Percentiles rank a stretch among this genome's conserved stretches.
phyloP scores from a whole-genome alignment of 2,797 vertebrate genomes.

The Lates japonicus region DNA sequence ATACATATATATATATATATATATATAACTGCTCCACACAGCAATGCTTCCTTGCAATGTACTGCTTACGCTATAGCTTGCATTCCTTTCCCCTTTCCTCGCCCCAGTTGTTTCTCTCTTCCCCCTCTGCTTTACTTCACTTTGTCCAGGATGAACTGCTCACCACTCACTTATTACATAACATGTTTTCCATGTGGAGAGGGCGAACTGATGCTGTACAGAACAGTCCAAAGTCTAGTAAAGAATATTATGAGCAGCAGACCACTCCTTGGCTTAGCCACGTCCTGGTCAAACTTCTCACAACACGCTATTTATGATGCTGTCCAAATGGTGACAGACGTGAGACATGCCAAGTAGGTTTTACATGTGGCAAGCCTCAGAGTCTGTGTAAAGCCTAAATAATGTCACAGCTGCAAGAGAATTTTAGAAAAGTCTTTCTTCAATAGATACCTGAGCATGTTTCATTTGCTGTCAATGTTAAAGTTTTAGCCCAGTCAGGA shows the following conservation, averaged over 20 bases:
- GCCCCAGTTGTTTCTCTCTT: slow-evolving; percentile 21
- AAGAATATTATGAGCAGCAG: slow-evolving; percentile 2
- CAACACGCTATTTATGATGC: slow-evolving; percentile 43
- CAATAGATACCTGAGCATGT: background rate
- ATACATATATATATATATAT: slow-evolving; percentile 21
- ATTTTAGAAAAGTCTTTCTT: background rate
- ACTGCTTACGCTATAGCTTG: slow-evolving; percentile 28
- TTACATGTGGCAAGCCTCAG: background rate
- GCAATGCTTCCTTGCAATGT: slow-evolving; percentile 12
- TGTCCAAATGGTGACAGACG: slow-evolving; percentile 1
- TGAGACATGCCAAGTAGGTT: background rate
- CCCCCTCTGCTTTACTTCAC: slow-evolving; percentile 40
- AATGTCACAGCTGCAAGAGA: background rate
- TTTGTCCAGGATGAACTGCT: slow-evolving; percentile 72
- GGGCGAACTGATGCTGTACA: slow-evolving; percentile 40
- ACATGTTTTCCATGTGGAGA: slow-evolving; percentile 76
- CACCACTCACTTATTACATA: slow-evolving; percentile 73
- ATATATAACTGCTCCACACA: slow-evolving; percentile 13
- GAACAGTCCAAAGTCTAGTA: slow-evolving; percentile 66
- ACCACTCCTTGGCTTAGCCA: slow-evolving; percentile 31
- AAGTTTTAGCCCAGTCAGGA: background rate
- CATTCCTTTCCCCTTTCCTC: slow-evolving; percentile 55
- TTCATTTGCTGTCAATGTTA: background rate
- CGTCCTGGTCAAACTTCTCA: slow-evolving; percentile 36
- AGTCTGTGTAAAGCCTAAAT: background rate